Conservation (phyloP, 2,113 vertebrate genomes). For the Seriola rivoliana region DNA sequence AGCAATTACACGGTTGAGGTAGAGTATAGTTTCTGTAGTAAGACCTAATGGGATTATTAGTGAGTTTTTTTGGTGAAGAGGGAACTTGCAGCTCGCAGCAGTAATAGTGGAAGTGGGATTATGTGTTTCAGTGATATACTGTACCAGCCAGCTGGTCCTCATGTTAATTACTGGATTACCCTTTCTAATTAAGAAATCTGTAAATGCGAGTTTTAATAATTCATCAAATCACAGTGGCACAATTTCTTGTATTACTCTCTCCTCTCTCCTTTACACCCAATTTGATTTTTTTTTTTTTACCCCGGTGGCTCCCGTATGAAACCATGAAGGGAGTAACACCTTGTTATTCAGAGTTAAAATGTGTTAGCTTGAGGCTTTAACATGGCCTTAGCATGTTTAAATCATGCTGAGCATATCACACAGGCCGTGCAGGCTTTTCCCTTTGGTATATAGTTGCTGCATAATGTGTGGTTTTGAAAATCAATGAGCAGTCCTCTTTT, state of each 20-base stretch:
- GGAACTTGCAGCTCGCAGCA: slow-evolving; percentile 50
- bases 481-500: slow-evolving; percentile 73
- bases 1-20: slow-evolving; percentile 81
- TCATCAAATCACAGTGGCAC: slow-evolving; percentile 60
- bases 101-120: slow-evolving; percentile 66
- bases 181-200: slow-evolving; percentile 81
- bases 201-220: slow-evolving; percentile 72
- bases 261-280: slow-evolving; percentile 10
- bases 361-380: slow-evolving; percentile 74
- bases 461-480: slow-evolving; percentile 78
- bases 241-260: slow-evolving; percentile 36
- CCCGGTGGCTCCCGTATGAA: slow-evolving; percentile 13
- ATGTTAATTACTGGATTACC: slow-evolving; percentile 82
- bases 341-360: slow-evolving; percentile 64
- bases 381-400: slow-evolving; percentile 74
- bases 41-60: slow-evolving; percentile 84
- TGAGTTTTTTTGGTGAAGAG: slow-evolving; percentile 65
- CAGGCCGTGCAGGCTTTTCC: slow-evolving; percentile 56
- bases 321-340: slow-evolving; percentile 30
- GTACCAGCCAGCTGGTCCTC: slow-evolving; percentile 67
- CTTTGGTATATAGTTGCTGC: slow-evolving; percentile 78
- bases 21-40: slow-evolving; percentile 78
- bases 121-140: slow-evolving; percentile 65
- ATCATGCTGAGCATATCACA: slow-evolving; percentile 72
- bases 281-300: slow-evolving; percentile 38